Conservation (phyloP, 2,888 invertebrate species). For the Andrena dorsata region DNA sequence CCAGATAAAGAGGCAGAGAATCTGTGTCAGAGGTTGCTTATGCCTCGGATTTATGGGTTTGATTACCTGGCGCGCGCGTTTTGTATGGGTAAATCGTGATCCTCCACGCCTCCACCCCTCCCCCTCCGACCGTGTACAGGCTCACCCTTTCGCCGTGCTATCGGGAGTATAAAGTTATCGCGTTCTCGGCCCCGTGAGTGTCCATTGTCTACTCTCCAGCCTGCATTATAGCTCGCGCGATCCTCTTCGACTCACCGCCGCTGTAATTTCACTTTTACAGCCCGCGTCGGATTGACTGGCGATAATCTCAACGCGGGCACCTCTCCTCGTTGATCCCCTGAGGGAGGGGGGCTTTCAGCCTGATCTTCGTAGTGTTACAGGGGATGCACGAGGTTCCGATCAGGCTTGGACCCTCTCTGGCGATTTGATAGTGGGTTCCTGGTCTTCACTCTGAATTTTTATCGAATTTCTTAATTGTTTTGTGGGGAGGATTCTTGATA, state of each 20-base stretch:
- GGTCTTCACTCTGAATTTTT: no score
- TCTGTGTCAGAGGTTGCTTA: constrained; percentile 79
- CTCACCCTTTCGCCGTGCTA: constrained; percentile 56
- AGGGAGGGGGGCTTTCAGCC: background rate
- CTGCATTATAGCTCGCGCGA: constrained; percentile 59
- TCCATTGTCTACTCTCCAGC: constrained; percentile 76
- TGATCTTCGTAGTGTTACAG: background rate
- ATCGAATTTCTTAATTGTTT: no score
- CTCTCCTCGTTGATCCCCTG: background rate
- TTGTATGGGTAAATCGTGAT: constrained; percentile 81
- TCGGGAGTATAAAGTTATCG: constrained; percentile 78
- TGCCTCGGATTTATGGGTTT: constrained; percentile 80
- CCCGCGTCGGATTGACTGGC: constrained; percentile 56
- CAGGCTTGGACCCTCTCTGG: no score
- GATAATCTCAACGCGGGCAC: constrained; percentile 52
- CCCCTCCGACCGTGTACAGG: constrained; percentile 68
- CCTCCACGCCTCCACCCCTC: constrained; percentile 79
- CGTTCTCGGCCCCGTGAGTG: constrained; percentile 75
- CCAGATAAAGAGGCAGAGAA: constrained; percentile 69
- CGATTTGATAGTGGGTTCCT: no score
- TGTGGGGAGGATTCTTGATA: no score
- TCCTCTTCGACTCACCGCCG: constrained; percentile 57
- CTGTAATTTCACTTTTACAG: constrained; percentile 73
- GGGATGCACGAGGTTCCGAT: background rate
- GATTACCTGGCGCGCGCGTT: constrained; percentile 77